Evolutionary conservation across 2,797 vertebrate genomes (phyloP).

Genomic region (Pterois miles): DNA sequence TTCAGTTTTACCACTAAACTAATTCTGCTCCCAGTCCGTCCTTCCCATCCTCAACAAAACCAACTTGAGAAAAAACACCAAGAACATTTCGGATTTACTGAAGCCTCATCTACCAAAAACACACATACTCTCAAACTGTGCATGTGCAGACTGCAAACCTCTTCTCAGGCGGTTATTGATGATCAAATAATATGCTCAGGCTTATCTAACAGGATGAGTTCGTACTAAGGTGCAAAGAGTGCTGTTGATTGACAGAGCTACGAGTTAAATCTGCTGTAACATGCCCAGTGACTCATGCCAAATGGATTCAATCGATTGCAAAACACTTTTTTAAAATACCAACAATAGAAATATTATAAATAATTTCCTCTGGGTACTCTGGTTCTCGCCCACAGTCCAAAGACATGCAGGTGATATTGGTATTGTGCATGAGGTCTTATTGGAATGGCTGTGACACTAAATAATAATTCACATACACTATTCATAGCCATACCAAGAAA

Average conservation of each 20-base stretch:
- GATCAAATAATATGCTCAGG: not conserved
- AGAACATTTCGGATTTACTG: not conserved
- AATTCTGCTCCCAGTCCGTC: not conserved
- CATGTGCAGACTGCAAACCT: not conserved
- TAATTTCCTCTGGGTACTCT: not conserved
- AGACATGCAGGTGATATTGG: not conserved
- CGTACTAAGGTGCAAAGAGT: not conserved
- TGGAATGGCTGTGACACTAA: too few relatives aligned
- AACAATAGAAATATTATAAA: not conserved
- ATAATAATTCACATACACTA: too few relatives aligned
- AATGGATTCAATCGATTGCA: slow-evolving; percentile 1
- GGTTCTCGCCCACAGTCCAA: not conserved
- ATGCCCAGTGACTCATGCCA: slow-evolving; percentile 5
- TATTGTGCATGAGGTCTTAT: too few relatives aligned
- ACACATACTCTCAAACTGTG: not conserved
- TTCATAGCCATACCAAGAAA: too few relatives aligned
- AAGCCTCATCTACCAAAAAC: not conserved
- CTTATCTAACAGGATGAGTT: slow-evolving; percentile 4
- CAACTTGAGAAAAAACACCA: slow-evolving; percentile 1
- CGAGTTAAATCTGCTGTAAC: slow-evolving; percentile 28
- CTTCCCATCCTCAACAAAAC: not conserved
- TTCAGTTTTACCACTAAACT: slow-evolving; percentile 2
- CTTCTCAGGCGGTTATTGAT: not conserved
- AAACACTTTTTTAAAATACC: not conserved
- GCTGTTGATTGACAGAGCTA: slow-evolving; percentile 4